Percentiles rank a stretch among this genome's conserved stretches.
Conservation (phyloP, 2,888 invertebrate genomes). For the Trissoscelio sp. region DNA sequence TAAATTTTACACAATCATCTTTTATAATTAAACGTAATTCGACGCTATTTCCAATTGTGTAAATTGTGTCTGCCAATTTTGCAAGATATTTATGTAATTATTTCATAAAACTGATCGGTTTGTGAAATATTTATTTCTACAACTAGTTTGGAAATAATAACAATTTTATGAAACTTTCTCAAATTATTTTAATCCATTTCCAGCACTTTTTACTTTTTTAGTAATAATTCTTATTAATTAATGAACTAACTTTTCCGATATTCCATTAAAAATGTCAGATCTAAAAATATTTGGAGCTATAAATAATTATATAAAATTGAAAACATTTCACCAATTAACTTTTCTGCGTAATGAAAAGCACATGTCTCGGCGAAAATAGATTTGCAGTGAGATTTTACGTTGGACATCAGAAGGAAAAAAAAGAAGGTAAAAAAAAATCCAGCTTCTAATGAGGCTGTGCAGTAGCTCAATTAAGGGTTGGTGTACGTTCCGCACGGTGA, state of each 20-base stretch:
- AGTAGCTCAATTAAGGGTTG: constrained; percentile 47
- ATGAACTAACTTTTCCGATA: no score
- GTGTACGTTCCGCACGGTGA: constrained; percentile 31
- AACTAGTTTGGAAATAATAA: no score
- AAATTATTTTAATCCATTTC: no score
- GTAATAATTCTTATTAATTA: no score
- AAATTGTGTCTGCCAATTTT: not conserved
- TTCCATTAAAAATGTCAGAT: no score
- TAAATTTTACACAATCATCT: constrained; percentile 47
- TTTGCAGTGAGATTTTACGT: constrained; percentile 14
- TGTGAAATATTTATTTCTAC: no score
- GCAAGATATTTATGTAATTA: not conserved
- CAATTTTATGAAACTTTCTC: no score
- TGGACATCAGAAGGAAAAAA: not conserved
- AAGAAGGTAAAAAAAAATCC: not conserved
- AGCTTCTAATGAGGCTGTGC: constrained; percentile 47
- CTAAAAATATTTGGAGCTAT: no score
- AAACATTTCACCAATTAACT: no score
- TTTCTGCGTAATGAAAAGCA: constrained; percentile 37
- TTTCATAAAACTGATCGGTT: no score
- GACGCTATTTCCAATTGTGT: constrained; percentile 1
- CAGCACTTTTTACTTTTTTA: no score
- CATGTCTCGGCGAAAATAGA: constrained; percentile 20
- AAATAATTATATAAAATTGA: no score
- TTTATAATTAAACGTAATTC: constrained; percentile 44